These are phyloP conservation scores for Tylochromis polylepis DNA, from an alignment of 2,113 vertebrate species.

Conservation along the genomic window DNA sequence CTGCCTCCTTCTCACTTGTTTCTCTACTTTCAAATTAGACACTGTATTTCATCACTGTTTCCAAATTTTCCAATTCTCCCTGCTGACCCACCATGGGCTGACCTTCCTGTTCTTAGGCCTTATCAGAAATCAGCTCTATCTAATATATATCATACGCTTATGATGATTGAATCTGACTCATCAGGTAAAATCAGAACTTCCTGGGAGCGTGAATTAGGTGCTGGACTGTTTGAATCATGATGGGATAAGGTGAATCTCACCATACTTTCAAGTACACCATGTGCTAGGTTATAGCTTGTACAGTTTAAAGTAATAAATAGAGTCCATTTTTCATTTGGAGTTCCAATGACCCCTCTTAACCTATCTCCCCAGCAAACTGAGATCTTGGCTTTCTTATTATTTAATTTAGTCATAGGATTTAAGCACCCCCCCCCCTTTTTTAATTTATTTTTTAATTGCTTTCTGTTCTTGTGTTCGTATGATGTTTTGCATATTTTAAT, in stretches of 20 bases:
- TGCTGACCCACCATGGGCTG: background rate
- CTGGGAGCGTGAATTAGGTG: background rate
- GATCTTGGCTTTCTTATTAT: background rate
- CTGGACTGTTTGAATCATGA: background rate
- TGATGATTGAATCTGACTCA: background rate
- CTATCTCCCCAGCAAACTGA: background rate
- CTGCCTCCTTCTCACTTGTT: background rate
- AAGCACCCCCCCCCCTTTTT: too few species aligned
- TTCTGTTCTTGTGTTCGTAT: background rate
- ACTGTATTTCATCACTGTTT: background rate
- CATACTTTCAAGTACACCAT: background rate
- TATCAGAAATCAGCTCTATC: background rate
- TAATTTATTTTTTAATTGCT: too few species aligned
- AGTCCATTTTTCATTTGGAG: background rate
- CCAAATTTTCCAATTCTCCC: background rate
- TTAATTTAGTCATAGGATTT: too few species aligned
- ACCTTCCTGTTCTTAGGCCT: background rate
- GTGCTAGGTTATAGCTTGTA: background rate
- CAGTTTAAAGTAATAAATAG: background rate
- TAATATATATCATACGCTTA: background rate
- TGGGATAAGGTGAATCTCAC: background rate
- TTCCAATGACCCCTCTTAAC: background rate
- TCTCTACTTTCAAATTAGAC: background rate
- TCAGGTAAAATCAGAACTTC: background rate
- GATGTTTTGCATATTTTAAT: background rate